Percentiles rank a stretch among this genome's conserved stretches.
Evolutionary conservation across 2,888 invertebrate species (phyloP).

Genomic region (Acleris literana): DNA sequence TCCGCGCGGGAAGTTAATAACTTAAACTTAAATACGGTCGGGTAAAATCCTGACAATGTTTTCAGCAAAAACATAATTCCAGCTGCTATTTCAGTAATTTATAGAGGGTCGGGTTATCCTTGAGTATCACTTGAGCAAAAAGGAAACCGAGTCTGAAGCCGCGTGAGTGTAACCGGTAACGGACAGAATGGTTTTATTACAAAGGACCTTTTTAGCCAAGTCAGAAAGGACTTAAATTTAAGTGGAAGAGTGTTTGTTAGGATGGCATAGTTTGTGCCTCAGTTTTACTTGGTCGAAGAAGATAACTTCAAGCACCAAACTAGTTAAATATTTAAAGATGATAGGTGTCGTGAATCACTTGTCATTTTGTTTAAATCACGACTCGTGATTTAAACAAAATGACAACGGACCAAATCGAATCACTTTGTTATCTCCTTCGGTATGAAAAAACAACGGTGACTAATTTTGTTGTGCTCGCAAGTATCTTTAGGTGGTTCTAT

Average conservation of each 20-base stretch:
- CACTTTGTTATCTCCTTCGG: too few species aligned
- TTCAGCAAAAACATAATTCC: constrained; percentile 20
- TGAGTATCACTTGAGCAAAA: constrained; percentile 30
- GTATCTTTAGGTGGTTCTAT: too few species aligned
- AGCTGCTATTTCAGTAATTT: constrained; percentile 33
- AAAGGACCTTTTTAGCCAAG: neutral
- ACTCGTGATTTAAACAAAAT: too few species aligned
- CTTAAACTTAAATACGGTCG: constrained; percentile 6
- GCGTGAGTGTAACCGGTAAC: constrained; percentile 25
- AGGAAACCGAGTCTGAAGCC: constrained; percentile 25
- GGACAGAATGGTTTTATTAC: constrained; percentile 28
- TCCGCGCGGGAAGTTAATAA: constrained; percentile 17
- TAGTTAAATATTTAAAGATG: too few species aligned
- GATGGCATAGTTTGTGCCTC: neutral
- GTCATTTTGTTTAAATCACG: too few species aligned
- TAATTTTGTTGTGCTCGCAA: too few species aligned
- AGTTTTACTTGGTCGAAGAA: neutral
- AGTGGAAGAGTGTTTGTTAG: neutral
- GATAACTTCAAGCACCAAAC: neutral
- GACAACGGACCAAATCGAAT: too few species aligned
- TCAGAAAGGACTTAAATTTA: constrained; percentile 1
- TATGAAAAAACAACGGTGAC: too few species aligned
- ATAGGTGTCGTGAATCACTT: too few species aligned
- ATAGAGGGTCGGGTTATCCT: constrained; percentile 35
- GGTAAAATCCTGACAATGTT: constrained; percentile 7